A percentile compares a stretch with the other conserved stretches of the same genome.
These are phyloP conservation scores for Brevimyrus niger DNA, from an alignment of 2,113 vertebrate genomes.

Conservation along the genomic window DNA sequence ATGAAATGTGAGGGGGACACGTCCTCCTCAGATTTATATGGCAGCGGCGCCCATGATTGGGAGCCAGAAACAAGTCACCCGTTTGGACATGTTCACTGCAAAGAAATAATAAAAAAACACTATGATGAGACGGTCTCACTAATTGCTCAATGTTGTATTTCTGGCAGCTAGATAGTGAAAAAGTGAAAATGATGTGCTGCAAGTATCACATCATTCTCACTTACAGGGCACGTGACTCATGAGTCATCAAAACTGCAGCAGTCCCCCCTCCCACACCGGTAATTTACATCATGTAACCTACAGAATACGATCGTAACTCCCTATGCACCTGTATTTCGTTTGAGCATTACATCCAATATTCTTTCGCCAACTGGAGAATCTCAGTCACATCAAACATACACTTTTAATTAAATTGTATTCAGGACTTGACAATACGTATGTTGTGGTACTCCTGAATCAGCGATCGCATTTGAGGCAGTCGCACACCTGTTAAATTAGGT, in stretches of 20 bases:
- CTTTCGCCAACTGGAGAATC: background rate
- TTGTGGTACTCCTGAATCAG: background rate
- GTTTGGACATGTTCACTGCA: slow-evolving; percentile 39
- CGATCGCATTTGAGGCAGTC: slow-evolving; percentile 5
- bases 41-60: background rate
- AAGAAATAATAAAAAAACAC: background rate
- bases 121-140: slow-evolving; percentile 9
- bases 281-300: background rate
- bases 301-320: background rate
- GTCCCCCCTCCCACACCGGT: background rate
- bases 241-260: background rate
- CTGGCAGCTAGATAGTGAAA: slow-evolving; percentile 14
- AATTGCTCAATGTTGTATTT: slow-evolving; percentile 19
- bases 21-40: no score
- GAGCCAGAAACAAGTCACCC: slow-evolving; percentile 39
- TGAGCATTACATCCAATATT: background rate
- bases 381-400: background rate
- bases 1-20: no score
- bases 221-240: background rate
- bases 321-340: background rate
- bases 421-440: background rate
- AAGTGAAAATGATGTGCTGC: slow-evolving; percentile 2
- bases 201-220: slow-evolving; percentile 20
- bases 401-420: background rate
- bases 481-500: slow-evolving; percentile 34